These are phyloP conservation scores for Pterobdella sp. DNA, from an alignment of 2,888 invertebrate species.

Conservation along the genomic window DNA sequence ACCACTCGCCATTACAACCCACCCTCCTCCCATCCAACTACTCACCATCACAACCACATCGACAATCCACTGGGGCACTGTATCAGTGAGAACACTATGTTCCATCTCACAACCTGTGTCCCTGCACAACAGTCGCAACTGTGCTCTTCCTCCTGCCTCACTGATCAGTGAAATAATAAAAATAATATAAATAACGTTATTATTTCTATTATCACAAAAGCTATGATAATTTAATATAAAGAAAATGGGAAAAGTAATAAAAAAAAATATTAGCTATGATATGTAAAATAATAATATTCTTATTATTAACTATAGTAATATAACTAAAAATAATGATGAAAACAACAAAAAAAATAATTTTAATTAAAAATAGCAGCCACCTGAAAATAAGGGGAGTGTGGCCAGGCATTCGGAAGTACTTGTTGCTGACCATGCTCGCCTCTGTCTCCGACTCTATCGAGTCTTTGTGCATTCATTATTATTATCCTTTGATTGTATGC, in stretches of 20 bases:
- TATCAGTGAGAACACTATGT: constrained; percentile 79
- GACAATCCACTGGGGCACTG: constrained; percentile 88
- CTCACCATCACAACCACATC: constrained; percentile 82
- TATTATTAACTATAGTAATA: too few relatives aligned
- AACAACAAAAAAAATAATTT: too few relatives aligned
- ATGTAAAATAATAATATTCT: too few relatives aligned
- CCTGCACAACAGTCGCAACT: constrained; percentile 77
- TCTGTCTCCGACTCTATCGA: constrained; percentile 14
- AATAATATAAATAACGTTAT: too few relatives aligned
- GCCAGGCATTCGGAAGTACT: constrained; percentile 78
- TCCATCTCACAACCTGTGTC: constrained; percentile 93
- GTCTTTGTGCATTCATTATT: constrained; percentile 36
- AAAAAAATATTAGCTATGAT: too few relatives aligned
- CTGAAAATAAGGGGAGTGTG: constrained; percentile 94
- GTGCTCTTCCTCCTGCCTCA: constrained; percentile 77
- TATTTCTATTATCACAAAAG: background rate
- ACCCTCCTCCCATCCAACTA: constrained; percentile 6
- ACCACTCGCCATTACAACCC: background rate
- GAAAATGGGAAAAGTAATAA: too few relatives aligned
- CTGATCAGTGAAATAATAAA: too few relatives aligned
- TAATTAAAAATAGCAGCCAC: too few relatives aligned
- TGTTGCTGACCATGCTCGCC: constrained; percentile 51
- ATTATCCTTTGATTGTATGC: too few relatives aligned
- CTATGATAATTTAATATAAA: too few relatives aligned
- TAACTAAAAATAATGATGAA: too few relatives aligned